Conservation (phyloP, 1,140 invertebrate species). For the Diorhabda sublineata region DNA sequence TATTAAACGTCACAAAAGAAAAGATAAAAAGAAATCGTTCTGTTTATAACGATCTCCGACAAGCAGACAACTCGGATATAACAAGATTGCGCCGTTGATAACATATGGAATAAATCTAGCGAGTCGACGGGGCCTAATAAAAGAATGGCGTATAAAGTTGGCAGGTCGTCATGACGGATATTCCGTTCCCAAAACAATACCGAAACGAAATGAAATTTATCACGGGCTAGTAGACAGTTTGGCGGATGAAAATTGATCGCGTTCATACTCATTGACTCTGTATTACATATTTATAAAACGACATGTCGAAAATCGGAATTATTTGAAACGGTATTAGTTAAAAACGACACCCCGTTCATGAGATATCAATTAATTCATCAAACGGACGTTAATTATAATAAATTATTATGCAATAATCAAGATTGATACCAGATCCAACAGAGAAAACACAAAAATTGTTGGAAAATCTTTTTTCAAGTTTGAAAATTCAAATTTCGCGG, state of each 20-base stretch:
- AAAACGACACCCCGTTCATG: too few relatives aligned
- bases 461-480: too few relatives aligned
- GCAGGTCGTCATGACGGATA: slow-evolving; percentile 35
- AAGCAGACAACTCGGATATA: slow-evolving; percentile 9
- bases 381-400: too few relatives aligned
- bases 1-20: background rate
- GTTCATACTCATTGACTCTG: slow-evolving; percentile 9
- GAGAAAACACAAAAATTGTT: too few relatives aligned
- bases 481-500: too few relatives aligned
- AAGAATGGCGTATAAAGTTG: slow-evolving; percentile 33
- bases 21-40: background rate
- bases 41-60: slow-evolving; percentile 4
- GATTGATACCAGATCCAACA: too few relatives aligned
- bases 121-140: slow-evolving; percentile 29
- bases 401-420: too few relatives aligned
- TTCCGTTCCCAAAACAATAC: slow-evolving; percentile 35
- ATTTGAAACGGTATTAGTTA: too few relatives aligned
- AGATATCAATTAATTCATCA: too few relatives aligned
- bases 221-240: slow-evolving; percentile 32
- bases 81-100: slow-evolving; percentile 28
- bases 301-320: too few relatives aligned
- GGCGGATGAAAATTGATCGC: slow-evolving; percentile 35
- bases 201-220: slow-evolving; percentile 34
- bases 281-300: too few relatives aligned
- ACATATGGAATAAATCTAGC: slow-evolving; percentile 30